Conservation (phyloP, 2,113 vertebrate genomes). For the Sminthopsis crassicaudata region DNA sequence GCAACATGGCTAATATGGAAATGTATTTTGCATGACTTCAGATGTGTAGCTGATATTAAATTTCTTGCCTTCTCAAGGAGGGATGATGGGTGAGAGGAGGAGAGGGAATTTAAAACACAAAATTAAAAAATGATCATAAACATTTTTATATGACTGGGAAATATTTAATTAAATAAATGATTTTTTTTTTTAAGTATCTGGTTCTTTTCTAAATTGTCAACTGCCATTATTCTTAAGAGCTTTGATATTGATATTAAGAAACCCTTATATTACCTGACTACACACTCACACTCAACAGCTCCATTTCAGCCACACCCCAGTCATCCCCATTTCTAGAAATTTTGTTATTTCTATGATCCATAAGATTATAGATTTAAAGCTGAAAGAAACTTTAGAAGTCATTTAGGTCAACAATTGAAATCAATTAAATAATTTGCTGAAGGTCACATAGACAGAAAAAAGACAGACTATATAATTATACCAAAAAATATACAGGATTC, state of each 20-base stretch:
- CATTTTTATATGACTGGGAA: not conserved
- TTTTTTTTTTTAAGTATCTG: not conserved
- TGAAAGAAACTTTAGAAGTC: not conserved
- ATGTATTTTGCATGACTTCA: not conserved
- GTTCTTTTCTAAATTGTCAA: not conserved
- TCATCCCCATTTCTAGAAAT: not conserved
- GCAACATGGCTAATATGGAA: not conserved
- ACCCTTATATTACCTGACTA: not conserved
- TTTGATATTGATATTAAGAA: not conserved
- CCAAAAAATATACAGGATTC: not conserved
- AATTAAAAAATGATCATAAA: not conserved
- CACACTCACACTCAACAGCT: not conserved
- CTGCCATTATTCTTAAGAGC: not conserved
- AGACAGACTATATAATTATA: not conserved
- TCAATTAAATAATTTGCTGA: not conserved
- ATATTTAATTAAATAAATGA: not conserved
- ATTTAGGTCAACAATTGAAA: not conserved
- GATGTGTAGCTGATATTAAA: not conserved
- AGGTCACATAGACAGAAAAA: not conserved
- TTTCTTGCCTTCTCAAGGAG: not conserved
- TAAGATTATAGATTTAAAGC: not conserved
- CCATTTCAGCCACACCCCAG: not conserved
- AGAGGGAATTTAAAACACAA: not conserved
- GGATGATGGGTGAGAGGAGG: not conserved
- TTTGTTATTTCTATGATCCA: not conserved